Evolutionary conservation across 1,140 invertebrate genomes (phyloP).

Genomic region (Formica selysi): DNA sequence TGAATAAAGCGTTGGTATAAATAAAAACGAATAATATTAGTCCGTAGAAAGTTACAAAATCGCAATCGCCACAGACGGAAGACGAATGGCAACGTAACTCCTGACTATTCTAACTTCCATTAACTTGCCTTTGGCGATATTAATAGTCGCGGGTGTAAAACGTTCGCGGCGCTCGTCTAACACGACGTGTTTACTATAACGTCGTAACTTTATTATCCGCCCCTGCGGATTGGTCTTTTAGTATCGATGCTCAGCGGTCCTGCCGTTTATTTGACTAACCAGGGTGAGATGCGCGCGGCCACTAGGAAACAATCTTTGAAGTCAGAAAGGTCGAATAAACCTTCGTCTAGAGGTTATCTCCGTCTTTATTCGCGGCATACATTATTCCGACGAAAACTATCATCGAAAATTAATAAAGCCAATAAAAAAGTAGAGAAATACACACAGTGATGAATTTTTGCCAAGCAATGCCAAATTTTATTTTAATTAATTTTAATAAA

Average conservation of each 20-base stretch:
- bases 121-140: conserved; percentile 56
- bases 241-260: conserved; percentile 61
- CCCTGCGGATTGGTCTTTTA: conserved; percentile 50
- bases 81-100: conserved; percentile 48
- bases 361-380: background rate
- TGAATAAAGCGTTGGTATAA: background rate
- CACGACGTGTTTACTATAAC: conserved; percentile 73
- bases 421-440: background rate
- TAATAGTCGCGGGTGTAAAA: conserved; percentile 66
- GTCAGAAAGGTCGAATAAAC: conserved; percentile 50
- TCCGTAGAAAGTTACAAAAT: conserved; percentile 37
- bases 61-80: conserved; percentile 33
- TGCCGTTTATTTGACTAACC: conserved; percentile 69
- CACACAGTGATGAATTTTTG: background rate
- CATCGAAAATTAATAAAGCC: background rate
- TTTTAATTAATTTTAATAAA: background rate
- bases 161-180: conserved; percentile 61
- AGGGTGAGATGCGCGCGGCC: conserved; percentile 57
- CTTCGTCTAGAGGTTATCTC: conserved; percentile 16
- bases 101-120: conserved; percentile 69
- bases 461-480: background rate
- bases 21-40: background rate
- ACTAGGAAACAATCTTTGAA: conserved; percentile 65
- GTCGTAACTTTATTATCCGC: conserved; percentile 72
- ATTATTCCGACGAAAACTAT: background rate